Percentiles rank a stretch among this genome's conserved stretches.
These are phyloP conservation scores for Teinopalpus imperialis DNA, from an alignment of 2,888 invertebrate species.

Conservation along the genomic window DNA sequence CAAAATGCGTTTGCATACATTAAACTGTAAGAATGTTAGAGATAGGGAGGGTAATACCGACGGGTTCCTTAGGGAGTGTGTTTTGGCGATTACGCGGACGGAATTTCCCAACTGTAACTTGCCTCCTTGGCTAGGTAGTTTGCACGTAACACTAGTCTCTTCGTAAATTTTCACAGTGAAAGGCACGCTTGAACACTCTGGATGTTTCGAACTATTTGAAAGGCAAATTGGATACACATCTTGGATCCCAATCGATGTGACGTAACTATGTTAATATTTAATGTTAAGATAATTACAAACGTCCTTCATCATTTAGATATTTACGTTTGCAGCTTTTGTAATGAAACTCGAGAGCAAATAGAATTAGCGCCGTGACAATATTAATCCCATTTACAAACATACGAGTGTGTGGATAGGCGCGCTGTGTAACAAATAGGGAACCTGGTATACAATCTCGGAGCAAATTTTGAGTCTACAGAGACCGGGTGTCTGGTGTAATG, in stretches of 20 bases:
- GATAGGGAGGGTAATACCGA: constrained; percentile 70
- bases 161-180: constrained; percentile 70
- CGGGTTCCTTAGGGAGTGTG: constrained; percentile 67
- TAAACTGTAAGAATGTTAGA: constrained; percentile 80
- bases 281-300: constrained; percentile 53
- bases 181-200: constrained; percentile 66
- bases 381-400: constrained; percentile 60
- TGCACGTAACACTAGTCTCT: constrained; percentile 74
- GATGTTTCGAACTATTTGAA: constrained; percentile 75
- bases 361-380: constrained; percentile 55
- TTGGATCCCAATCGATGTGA: constrained; percentile 40
- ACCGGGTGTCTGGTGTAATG: constrained; percentile 38
- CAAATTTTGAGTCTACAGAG: constrained; percentile 53
- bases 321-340: constrained; percentile 36
- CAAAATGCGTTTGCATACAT: constrained; percentile 83
- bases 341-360: constrained; percentile 49
- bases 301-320: constrained; percentile 31
- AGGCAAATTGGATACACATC: constrained; percentile 75
- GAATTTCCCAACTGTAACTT: constrained; percentile 69
- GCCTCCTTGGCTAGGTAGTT: constrained; percentile 73
- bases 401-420: constrained; percentile 36
- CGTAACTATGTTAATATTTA: constrained; percentile 59
- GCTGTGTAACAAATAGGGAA: constrained; percentile 42
- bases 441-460: constrained; percentile 51
- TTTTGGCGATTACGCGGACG: constrained; percentile 79